Base-by-base conservation (phyloP, 2,113 vertebrate genomes). In the Pristiophorus japonicus region DNA sequence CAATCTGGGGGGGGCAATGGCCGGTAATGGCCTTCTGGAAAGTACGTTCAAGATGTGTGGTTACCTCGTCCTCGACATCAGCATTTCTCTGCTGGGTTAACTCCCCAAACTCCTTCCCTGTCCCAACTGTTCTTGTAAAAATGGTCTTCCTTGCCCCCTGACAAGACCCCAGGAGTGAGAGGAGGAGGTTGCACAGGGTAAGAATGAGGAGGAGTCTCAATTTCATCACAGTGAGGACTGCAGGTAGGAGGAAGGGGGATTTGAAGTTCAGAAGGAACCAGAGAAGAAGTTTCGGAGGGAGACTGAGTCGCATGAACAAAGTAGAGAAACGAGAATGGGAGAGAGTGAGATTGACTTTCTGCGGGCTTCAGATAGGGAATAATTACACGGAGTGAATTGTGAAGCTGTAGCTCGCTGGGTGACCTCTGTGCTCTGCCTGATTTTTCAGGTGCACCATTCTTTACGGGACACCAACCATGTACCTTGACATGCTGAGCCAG, bases 381-480 rank as follows among this genome's bases (percentile, higher is more conserved):
- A 45, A 20, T 81, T 45, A 81, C 42, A 81, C 20, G 38, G 18
- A 81, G 45, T 34, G 67, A 73, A 59, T 30, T 62, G 6, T 34
- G 5, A 3, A 84, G 18, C 45, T 42, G 78, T 84, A 84, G 12
- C 38, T 30, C 10, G 85, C 30, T 59, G n/a, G n/a, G 3, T 90
- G 87, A 63, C 59, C 66, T 45, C 12, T 67, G 66, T 94, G 11
- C 38, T 96, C 96, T 96, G 96, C 95, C 38, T 95, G 4, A 42
- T 55, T 5, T 42, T 27, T 78, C 96, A 98, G 98, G 78, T 99
- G 98, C 96, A 97, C 97, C 7, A 47, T 96, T 96, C 0, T 98
- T 47, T 97, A 98, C 0, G 99, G 99, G 67, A 99, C 99, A 0
- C 99, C 99, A 0, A 99, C 99, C 75, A 99, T 99, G 99, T 99